Percentiles rank a stretch among this genome's conserved stretches.
These are phyloP conservation scores for Caenorhabditis macrosperma DNA, from an alignment of 2,888 invertebrate species.

Conservation along the genomic window DNA sequence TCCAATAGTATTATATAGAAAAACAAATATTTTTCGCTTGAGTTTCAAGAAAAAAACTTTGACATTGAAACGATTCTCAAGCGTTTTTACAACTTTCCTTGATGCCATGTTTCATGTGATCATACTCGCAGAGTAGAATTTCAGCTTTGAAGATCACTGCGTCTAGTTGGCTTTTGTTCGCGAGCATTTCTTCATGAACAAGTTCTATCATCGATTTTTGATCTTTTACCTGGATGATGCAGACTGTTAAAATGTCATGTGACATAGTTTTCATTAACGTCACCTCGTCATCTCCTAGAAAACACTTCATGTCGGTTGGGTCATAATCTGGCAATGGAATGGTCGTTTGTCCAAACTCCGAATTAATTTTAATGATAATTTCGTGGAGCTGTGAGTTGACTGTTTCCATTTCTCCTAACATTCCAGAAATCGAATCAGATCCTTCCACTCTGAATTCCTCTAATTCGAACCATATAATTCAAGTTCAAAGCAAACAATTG, in stretches of 20 bases:
- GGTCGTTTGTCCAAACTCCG: slow-evolving; percentile 60
- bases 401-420: slow-evolving; percentile 5
- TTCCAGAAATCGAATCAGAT: neutral
- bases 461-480: neutral
- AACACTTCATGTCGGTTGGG: slow-evolving; percentile 59
- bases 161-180: slow-evolving; percentile 13
- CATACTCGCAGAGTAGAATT: slow-evolving; percentile 61
- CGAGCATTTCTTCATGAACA: slow-evolving; percentile 20
- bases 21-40: neutral
- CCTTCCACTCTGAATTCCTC: slow-evolving; percentile 16
- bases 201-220: slow-evolving; percentile 39
- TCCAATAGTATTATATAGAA: too few relatives aligned
- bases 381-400: slow-evolving; percentile 38
- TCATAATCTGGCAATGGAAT: slow-evolving; percentile 63
- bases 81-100: neutral
- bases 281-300: slow-evolving; percentile 62
- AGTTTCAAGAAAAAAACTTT: too few relatives aligned
- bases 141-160: slow-evolving; percentile 47
- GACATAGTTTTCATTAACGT: neutral
- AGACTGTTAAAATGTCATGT: too few relatives aligned
- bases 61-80: too few relatives aligned
- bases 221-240: slow-evolving; percentile 20
- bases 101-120: slow-evolving; percentile 57
- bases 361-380: slow-evolving; percentile 24
- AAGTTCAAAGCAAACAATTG: slow-evolving; percentile 37